phyloP scores from a whole-genome alignment of 2,888 invertebrate species.

The Nyleta sp. region DNA sequence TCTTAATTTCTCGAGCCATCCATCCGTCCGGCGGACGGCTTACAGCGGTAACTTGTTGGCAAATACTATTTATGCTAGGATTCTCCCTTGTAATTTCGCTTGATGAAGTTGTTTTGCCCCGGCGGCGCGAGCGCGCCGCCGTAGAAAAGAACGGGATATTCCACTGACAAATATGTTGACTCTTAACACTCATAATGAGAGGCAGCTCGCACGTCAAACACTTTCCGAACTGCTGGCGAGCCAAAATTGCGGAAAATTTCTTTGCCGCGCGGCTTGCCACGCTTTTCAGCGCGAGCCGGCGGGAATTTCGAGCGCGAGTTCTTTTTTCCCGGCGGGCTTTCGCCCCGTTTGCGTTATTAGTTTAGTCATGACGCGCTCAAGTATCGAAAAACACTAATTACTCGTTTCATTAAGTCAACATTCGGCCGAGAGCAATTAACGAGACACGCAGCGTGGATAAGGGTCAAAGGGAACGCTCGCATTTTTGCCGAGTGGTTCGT shows the following conservation, averaged over 20 bases:
- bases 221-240: constrained; percentile 21
- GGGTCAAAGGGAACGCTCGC: no score
- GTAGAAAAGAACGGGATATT: constrained; percentile 40
- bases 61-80: constrained; percentile 75
- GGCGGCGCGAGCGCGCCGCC: constrained; percentile 14
- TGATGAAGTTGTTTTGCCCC: constrained; percentile 62
- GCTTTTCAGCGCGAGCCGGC: no score
- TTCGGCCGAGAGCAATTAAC: no score
- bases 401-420: not conserved
- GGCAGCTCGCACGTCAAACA: constrained; percentile 31
- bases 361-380: no score
- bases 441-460: not conserved
- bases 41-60: constrained; percentile 75
- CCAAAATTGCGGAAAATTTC: constrained; percentile 28
- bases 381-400: constrained; percentile 18
- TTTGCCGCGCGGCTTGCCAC: constrained; percentile 8
- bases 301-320: no score
- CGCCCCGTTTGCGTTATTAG: no score
- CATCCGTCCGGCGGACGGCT: constrained; percentile 68
- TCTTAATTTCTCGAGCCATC: constrained; percentile 74
- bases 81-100: constrained; percentile 74
- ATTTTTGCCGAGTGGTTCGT: no score
- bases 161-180: constrained; percentile 54
- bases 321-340: no score
- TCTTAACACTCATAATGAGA: constrained; percentile 50